Conservation (phyloP, 2,113 vertebrate genomes). For the Natator depressus region DNA sequence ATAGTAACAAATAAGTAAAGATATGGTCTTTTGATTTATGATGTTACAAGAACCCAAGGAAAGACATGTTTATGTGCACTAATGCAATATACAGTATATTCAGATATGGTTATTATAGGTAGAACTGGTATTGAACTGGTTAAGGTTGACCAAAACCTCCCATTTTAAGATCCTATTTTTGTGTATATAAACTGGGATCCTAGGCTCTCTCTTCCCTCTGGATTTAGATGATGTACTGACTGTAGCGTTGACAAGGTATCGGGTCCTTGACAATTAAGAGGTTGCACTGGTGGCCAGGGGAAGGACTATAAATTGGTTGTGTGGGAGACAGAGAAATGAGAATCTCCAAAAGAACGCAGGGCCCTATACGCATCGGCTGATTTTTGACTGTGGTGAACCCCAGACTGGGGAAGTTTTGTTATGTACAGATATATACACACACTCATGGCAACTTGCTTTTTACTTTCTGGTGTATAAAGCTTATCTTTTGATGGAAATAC, state of each 20-base stretch:
- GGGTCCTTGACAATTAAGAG: neutral
- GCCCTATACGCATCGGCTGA: neutral
- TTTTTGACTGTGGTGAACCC: neutral
- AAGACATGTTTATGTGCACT: slow-evolving; percentile 45
- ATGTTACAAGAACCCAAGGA: neutral
- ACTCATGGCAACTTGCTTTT: neutral
- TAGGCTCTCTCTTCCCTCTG: neutral
- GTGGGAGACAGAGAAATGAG: neutral
- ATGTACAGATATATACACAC: neutral
- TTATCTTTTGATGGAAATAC: neutral
- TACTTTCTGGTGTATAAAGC: neutral
- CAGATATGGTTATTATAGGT: neutral
- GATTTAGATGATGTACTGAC: slow-evolving; percentile 24
- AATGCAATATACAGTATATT: slow-evolving; percentile 33
- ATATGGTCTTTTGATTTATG: slow-evolving; percentile 29
- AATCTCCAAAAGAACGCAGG: neutral
- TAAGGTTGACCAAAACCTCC: slow-evolving; percentile 13
- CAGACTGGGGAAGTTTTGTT: neutral
- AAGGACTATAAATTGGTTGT: neutral
- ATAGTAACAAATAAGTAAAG: slow-evolving; percentile 12
- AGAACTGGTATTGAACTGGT: neutral
- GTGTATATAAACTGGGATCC: neutral
- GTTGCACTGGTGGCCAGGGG: neutral
- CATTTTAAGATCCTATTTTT: slow-evolving; percentile 7
- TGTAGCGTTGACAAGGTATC: neutral